These are phyloP conservation scores for Holocentrus rufus DNA, from an alignment of 2,797 vertebrate genomes.

Conservation along the genomic window DNA sequence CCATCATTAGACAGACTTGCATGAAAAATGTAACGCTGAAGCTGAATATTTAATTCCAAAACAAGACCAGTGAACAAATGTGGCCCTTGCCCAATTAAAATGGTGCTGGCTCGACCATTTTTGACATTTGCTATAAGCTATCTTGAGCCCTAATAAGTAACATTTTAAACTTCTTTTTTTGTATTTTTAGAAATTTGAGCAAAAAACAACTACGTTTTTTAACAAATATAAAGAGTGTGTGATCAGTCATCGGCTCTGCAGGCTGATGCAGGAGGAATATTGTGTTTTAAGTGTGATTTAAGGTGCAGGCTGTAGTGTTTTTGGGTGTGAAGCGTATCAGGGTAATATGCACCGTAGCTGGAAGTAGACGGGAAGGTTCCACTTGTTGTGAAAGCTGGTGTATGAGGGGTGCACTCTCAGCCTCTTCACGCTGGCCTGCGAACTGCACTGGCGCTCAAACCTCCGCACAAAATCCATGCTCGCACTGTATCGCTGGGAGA, in stretches of 20 bases:
- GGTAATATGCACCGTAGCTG: conserved; percentile 89
- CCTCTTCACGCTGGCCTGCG: conserved; percentile 94
- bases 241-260: not conserved
- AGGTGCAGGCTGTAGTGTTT: not conserved
- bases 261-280: not conserved
- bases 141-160: not conserved
- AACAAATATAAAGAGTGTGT: not conserved
- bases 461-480: conserved; percentile 92
- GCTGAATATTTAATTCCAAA: not conserved
- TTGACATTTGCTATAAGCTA: not conserved
- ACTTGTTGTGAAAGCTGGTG: conserved; percentile 92
- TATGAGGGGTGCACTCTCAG: conserved; percentile 90
- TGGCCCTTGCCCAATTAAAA: not conserved
- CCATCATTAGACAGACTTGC: too few relatives aligned
- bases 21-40: too few relatives aligned
- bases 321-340: not conserved
- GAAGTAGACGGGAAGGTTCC: conserved; percentile 99
- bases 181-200: not conserved
- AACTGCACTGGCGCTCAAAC: conserved; percentile 95
- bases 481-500: conserved; percentile 87
- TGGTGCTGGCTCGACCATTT: not conserved
- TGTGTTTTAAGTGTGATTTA: not conserved
- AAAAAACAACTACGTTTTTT: not conserved
- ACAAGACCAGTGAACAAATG: not conserved
- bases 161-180: not conserved